These are phyloP conservation scores for Plecturocebus donacophilus DNA, from an alignment of 2,113 vertebrate genomes.

Conservation along the genomic window DNA sequence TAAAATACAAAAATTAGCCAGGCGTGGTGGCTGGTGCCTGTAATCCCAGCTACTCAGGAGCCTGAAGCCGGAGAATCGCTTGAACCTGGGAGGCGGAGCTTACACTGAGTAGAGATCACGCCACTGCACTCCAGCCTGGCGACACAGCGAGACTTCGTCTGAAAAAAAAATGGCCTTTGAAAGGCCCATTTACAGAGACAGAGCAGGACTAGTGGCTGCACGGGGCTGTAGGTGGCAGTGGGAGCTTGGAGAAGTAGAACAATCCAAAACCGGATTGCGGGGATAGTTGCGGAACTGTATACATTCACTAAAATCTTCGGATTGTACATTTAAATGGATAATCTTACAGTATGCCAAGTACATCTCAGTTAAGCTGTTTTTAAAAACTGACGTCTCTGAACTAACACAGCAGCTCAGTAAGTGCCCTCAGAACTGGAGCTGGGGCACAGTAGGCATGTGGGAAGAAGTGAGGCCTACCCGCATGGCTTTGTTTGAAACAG, in stretches of 20 bases:
- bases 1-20: no score
- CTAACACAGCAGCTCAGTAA: background rate
- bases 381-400: background rate
- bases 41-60: no score
- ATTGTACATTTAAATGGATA: background rate
- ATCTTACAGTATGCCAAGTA: background rate
- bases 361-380: background rate
- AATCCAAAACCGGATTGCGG: background rate
- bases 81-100: no score
- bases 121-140: no score
- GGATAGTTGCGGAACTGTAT: background rate
- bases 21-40: no score
- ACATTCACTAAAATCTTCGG: background rate
- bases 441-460: rapidly evolving
- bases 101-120: rapidly evolving
- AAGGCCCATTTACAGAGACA: background rate
- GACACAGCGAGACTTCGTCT: no score
- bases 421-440: background rate
- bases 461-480: rapidly evolving
- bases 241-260: background rate
- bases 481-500: no score
- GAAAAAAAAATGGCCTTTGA: no score
- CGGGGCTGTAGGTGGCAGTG: background rate
- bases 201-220: background rate
- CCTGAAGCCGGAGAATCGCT: no score